These are phyloP conservation scores for Platichthys stellatus DNA, from an alignment of 2,113 vertebrate genomes.

Conservation along the genomic window DNA sequence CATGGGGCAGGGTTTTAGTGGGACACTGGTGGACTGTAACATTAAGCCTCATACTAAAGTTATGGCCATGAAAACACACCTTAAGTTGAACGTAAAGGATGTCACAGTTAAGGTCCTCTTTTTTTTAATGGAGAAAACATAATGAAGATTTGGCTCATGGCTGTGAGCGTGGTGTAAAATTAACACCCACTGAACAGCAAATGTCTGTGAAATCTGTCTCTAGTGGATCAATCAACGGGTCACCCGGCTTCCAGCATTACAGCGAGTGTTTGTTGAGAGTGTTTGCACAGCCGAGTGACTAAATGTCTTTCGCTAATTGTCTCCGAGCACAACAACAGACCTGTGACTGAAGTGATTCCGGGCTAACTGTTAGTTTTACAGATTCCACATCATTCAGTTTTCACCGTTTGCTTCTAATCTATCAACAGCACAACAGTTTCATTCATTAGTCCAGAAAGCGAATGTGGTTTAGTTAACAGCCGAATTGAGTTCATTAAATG, in stretches of 20 bases:
- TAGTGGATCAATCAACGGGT: not conserved
- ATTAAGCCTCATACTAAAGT: too few species aligned
- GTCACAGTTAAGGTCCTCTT: not conserved
- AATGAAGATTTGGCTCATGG: conserved; percentile 8
- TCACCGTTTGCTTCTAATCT: conserved; percentile 45
- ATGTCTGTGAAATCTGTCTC: conserved; percentile 16
- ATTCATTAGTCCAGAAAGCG: conserved; percentile 57
- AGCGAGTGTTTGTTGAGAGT: conserved; percentile 2
- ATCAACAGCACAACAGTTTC: conserved; percentile 45
- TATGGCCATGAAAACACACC: not conserved
- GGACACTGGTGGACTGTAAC: not conserved
- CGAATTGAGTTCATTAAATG: conserved; percentile 69
- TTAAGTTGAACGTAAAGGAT: not conserved
- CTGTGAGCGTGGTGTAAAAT: conserved; percentile 4
- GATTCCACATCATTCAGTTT: conserved; percentile 43
- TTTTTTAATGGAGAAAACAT: conserved; percentile 10
- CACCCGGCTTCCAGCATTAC: not conserved
- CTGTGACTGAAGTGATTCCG: conserved; percentile 20
- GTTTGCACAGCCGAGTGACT: conserved; percentile 24
- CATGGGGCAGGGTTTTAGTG: not conserved
- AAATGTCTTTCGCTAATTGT: conserved; percentile 22
- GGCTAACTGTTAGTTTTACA: conserved; percentile 24
- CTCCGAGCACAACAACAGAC: conserved; percentile 13
- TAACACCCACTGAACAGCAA: conserved; percentile 10
- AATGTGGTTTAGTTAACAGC: conserved; percentile 68